Conservation (phyloP, 2,113 vertebrate species). For the Odobenus rosmarus region DNA sequence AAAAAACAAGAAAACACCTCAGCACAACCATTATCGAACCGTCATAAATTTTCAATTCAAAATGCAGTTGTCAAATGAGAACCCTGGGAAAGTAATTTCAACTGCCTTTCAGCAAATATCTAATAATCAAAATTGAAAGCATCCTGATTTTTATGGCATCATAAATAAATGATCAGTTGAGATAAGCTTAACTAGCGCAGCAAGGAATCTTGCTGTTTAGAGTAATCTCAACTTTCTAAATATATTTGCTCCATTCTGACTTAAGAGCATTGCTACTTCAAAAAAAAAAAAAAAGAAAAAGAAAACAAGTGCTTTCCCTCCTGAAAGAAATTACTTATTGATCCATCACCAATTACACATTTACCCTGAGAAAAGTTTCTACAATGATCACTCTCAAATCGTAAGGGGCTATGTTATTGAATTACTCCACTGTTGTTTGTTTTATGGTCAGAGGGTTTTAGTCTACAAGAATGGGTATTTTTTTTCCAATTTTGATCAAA, state of each 20-base stretch:
- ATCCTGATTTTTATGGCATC: constrained; percentile 79
- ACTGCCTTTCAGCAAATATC: constrained; percentile 79
- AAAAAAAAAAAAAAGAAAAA: constrained; percentile 8
- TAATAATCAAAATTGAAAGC: constrained; percentile 79
- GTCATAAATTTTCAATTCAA: constrained; percentile 75
- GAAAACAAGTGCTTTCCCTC: constrained; percentile 74
- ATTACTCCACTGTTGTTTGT: constrained; percentile 63
- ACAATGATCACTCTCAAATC: constrained; percentile 73
- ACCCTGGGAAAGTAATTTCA: constrained; percentile 77
- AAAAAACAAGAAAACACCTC: not conserved
- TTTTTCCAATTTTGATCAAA: not conserved
- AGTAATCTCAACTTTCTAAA: constrained; percentile 77
- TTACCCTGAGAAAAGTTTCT: constrained; percentile 78
- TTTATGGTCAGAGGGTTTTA: constrained; percentile 41
- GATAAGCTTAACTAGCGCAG: constrained; percentile 76
- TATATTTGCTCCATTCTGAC: constrained; percentile 77
- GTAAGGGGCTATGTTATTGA: constrained; percentile 44
- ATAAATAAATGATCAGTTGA: constrained; percentile 85
- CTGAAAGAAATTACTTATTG: constrained; percentile 84
- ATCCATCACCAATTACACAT: constrained; percentile 83
- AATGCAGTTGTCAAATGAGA: constrained; percentile 69
- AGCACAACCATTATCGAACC: constrained; percentile 60
- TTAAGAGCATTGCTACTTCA: constrained; percentile 74
- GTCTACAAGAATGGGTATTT: not conserved
- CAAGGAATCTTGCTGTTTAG: constrained; percentile 77